Conservation (phyloP, 1,140 invertebrate genomes). For the Monomorium pharaonis region DNA sequence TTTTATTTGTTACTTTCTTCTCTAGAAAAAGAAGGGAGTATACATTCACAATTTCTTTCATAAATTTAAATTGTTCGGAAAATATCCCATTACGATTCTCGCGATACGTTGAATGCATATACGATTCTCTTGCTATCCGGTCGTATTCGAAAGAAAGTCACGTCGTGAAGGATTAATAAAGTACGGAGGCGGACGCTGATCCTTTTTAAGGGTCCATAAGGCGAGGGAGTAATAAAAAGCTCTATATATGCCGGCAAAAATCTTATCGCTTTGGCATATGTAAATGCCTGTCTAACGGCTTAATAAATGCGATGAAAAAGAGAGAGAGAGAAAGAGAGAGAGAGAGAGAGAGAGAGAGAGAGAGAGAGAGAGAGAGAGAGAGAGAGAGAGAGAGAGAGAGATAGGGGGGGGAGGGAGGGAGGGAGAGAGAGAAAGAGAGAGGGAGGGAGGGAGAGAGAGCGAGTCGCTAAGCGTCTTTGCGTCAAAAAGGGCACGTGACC, state of each 20-base stretch:
- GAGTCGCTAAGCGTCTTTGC: no score
- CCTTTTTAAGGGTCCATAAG: not conserved
- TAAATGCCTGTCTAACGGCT: not conserved
- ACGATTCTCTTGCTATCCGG: not conserved
- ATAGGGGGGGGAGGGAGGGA: no score
- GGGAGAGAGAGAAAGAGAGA: no score
- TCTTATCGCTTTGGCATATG: not conserved
- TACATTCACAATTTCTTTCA: not conserved
- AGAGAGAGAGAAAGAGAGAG: no score
- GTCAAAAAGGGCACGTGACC: no score
- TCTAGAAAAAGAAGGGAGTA: not conserved
- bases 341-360: no score
- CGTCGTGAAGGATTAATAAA: slow-evolving; percentile 52
- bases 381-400: no score
- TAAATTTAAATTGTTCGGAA: not conserved
- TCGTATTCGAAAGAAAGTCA: not conserved
- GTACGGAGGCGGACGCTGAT: not conserved
- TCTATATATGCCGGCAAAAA: not conserved
- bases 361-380: no score
- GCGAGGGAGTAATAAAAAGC: slow-evolving; percentile 41
- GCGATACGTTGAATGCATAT: not conserved
- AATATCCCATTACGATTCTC: not conserved
- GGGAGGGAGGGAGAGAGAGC: no score
- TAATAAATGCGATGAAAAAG: slow-evolving; percentile 40
- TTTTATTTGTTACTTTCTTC: not conserved